phyloP scores from a whole-genome alignment of 2,797 vertebrate species.

The Potorous gilbertii region DNA sequence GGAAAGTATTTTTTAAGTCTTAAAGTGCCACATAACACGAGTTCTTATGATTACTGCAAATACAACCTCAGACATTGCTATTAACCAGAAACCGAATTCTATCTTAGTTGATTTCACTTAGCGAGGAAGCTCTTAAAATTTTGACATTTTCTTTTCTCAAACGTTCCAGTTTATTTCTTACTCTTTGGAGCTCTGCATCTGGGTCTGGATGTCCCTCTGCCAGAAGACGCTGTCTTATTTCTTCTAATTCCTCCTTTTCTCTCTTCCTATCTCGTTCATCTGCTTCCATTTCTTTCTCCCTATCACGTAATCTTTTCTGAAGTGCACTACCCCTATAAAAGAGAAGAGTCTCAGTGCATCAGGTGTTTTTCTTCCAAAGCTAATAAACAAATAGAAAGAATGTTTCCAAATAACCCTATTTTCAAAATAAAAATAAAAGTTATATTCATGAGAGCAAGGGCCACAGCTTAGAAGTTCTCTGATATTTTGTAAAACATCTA shows the following conservation, averaged over 20 bases:
- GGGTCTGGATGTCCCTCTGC: constrained; percentile 99
- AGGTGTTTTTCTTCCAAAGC: neutral
- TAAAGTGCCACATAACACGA: neutral
- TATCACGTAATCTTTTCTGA: constrained; percentile 97
- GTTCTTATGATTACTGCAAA: neutral
- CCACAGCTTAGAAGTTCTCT: neutral
- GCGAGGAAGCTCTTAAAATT: neutral
- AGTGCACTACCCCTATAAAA: constrained; percentile 95
- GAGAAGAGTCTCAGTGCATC: neutral
- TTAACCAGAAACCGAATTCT: constrained; percentile 20
- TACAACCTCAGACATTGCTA: neutral
- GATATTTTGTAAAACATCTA: neutral
- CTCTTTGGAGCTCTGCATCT: constrained; percentile 97
- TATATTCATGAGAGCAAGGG: neutral
- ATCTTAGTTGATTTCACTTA: neutral
- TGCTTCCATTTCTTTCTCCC: constrained; percentile 98
- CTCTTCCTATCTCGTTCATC: constrained; percentile 98
- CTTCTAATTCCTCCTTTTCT: constrained; percentile 98
- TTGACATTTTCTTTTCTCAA: neutral
- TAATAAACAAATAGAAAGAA: neutral
- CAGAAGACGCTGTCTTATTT: constrained; percentile 97
- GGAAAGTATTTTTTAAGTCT: neutral
- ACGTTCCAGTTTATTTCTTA: constrained; percentile 79
- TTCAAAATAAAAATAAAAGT: constrained; percentile 15
- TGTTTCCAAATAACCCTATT: neutral